Base-by-base conservation (phyloP, 92 coral and sea anemone species). In the Heliopora coerulea region DNA sequence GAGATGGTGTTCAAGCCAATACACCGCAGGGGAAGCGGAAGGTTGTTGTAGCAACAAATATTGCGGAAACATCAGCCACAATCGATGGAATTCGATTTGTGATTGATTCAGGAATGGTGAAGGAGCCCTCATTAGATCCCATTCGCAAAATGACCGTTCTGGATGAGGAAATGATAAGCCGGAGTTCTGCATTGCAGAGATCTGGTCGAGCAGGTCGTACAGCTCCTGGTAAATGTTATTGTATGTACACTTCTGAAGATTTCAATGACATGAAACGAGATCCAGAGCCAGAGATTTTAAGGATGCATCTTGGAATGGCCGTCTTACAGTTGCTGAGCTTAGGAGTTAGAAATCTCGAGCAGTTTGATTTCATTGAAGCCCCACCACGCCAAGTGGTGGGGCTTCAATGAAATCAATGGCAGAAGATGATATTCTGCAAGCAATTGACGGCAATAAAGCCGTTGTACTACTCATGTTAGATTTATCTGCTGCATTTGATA, bases 11-110 rank as follows among this genome's bases (percentile, higher is more conserved):
- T 48, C 21, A 14, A 68, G 46, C 32, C 21, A 48, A n/a, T n/a
- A 49, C 75, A 33, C 75, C 75, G 8, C 25, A 68, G n/a, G 75
- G 86, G 19, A 89, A 89, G 67, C 89, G 98, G 33, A 93, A 93
- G 66, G 85, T 93, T 5, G 80, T 93, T 40, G 88, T 93, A 50
- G 89, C 98, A 31, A 93, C 96, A 3, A 93, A 93, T 74, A 90
- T 96, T 81, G 98, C 98, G 1, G 98, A 93, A 67, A 93, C 98
- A 8, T 93, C 98, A 29, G 67, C 90, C 59, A 93, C 98, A 7
- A 90, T 93, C 42, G 88, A 89, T 0, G 98, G 97, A 0, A 88
- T 93, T 67, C 91, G 82, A 85, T 87, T 84, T 70, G 96, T 93
- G 14, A 81, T 93, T 54, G 98, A 93, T 79, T 90, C 87, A 31